Base-by-base conservation (phyloP, 2,113 vertebrate genomes). In the Phaethon lepturus region DNA sequence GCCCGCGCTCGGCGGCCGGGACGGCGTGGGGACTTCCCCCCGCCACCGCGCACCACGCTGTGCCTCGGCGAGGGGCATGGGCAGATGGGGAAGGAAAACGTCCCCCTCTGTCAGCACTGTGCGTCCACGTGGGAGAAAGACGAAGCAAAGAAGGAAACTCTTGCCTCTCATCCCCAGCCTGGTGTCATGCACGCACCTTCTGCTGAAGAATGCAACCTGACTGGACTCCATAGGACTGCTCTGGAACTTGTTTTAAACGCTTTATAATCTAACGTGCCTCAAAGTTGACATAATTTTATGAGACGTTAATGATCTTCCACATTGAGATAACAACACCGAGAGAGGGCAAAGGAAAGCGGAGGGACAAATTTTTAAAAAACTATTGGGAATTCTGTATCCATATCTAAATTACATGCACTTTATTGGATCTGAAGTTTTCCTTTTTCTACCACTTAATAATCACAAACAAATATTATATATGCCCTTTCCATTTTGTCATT, bases 31-130 rank as follows among this genome's bases (percentile, higher is more conserved):
- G 45, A 45, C 52, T 56, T 35, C 55, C 77, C 84, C 3, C 23
- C 24, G 3, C 17, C 45, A 24, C 4, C 2, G 2, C 56, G 73
- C 50, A 92, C 23, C 12, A 15, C 2, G 0, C 28, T 6, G 31
- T 0, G 0, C 33, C 38, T 29, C 17, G 1, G 58, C 1, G 0
- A 74, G 13, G 49, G 13, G 33, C 55, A 33, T 1, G 0, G 20
- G 35, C 35, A 66, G 33, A 12, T 0, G 4, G 35, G n/a, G 23
- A 67, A 44, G 45, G 59, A 56, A 80, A 84, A 13, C 45, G 40
- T 38, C 25, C 38, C 35, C 17, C 15, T 25, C 60, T 40, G 5
- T 4, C 50, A 63, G 26, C n/a, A 47, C 22, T 17, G 44, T 49
- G 58, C 5, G 0, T 60, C 60, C 42, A 69, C 4, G 2, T 12